A percentile compares a stretch with the other conserved stretches of the same genome.
Conservation (phyloP, 2,797 vertebrate species). For the Acanthornis magna region DNA sequence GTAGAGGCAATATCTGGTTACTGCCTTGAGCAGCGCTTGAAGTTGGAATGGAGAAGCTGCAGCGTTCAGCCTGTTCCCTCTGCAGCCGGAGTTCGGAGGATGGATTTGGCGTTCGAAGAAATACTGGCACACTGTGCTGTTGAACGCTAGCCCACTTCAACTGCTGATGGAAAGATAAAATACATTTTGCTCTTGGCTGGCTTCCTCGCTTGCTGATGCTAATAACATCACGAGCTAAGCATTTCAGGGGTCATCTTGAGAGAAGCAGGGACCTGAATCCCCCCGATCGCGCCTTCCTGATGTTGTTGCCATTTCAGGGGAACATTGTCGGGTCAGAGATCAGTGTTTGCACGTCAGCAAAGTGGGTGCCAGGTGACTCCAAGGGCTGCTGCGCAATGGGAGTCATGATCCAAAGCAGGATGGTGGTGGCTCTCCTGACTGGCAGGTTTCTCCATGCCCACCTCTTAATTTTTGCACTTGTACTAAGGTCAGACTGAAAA, state of each 20-base stretch:
- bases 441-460: not conserved
- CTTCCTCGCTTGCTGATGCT: slow-evolving; percentile 47
- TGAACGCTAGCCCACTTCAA: slow-evolving; percentile 25
- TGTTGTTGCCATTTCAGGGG: not conserved
- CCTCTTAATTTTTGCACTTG: not conserved
- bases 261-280: not conserved
- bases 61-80: not conserved
- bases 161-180: slow-evolving; percentile 35
- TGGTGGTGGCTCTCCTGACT: not conserved
- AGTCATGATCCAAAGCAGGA: not conserved
- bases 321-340: not conserved
- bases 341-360: not conserved
- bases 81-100: not conserved
- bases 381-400: not conserved
- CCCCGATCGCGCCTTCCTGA: not conserved
- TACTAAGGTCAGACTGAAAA: not conserved
- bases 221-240: slow-evolving; percentile 18
- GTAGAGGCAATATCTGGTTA: not conserved
- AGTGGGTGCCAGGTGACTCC: not conserved
- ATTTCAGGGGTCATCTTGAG: slow-evolving; percentile 50
- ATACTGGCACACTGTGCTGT: slow-evolving; percentile 1
- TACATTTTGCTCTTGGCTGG: slow-evolving; percentile 44
- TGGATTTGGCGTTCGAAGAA: slow-evolving; percentile 21
- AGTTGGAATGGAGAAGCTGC: not conserved
- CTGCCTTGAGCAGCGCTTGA: not conserved